phyloP scores from a whole-genome alignment of 2,888 invertebrate genomes.

The Ceratothoa steindachneri region DNA sequence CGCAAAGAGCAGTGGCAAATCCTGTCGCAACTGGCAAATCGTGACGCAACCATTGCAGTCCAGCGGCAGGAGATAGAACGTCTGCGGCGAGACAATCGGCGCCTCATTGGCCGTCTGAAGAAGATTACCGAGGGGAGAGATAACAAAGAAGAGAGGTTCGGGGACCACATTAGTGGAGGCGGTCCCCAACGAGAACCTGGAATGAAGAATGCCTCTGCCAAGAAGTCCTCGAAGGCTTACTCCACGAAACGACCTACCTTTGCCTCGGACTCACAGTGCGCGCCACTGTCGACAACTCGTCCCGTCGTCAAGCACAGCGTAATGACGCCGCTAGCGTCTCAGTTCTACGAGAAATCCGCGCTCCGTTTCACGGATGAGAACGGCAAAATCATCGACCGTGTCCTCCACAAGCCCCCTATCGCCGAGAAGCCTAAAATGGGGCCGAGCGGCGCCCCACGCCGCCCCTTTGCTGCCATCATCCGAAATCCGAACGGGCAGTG shows the following conservation, averaged over 20 bases:
- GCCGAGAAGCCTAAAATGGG: slow-evolving; percentile 37
- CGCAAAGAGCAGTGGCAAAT: slow-evolving; percentile 40
- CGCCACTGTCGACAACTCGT: not conserved
- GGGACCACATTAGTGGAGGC: not conserved
- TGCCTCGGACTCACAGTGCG: too few relatives aligned
- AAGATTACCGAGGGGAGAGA: slow-evolving; percentile 32
- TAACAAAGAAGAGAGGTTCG: not conserved
- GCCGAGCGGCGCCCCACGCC: not conserved
- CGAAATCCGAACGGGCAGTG: slow-evolving; percentile 31
- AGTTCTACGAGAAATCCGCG: not conserved
- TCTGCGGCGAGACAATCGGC: slow-evolving; percentile 35
- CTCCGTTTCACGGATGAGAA: not conserved
- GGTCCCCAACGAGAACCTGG: too few relatives aligned
- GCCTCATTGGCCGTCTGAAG: slow-evolving; percentile 35
- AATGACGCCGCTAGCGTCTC: not conserved
- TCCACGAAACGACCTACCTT: slow-evolving; percentile 17
- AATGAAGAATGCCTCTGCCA: not conserved
- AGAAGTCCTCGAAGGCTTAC: slow-evolving; percentile 5
- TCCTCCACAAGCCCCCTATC: slow-evolving; percentile 43
- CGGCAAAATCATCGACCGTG: slow-evolving; percentile 13
- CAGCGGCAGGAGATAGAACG: slow-evolving; percentile 42
- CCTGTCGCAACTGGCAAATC: slow-evolving; percentile 32
- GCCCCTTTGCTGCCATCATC: slow-evolving; percentile 6
- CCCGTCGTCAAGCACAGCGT: slow-evolving; percentile 4
- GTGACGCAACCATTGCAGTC: slow-evolving; percentile 32